A percentile compares a stretch with the other conserved stretches of the same genome.
phyloP scores from a whole-genome alignment of 2,113 vertebrate genomes.

The Galeopterus variegatus region DNA sequence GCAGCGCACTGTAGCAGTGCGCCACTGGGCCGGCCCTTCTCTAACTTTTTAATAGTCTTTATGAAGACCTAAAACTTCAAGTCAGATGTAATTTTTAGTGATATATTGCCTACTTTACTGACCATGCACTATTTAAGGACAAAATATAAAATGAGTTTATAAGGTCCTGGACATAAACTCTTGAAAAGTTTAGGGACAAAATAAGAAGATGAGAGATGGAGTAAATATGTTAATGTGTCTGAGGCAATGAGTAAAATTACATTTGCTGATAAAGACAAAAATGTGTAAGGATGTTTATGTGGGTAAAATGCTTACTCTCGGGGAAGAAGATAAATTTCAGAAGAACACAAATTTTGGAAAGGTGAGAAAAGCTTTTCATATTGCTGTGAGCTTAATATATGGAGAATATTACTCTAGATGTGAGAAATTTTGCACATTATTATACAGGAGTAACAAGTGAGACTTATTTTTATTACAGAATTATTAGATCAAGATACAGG shows the following conservation, averaged over 20 bases:
- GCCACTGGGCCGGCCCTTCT: too few species aligned
- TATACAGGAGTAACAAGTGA: neutral
- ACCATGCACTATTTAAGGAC: neutral
- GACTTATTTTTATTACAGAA: neutral
- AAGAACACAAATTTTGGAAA: too few species aligned
- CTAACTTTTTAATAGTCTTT: slow-evolving; percentile 73
- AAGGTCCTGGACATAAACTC: neutral
- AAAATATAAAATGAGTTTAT: slow-evolving; percentile 70
- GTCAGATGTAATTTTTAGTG: slow-evolving; percentile 67
- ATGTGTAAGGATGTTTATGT: slow-evolving; percentile 21
- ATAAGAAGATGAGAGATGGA: slow-evolving; percentile 7
- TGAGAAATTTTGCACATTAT: neutral
- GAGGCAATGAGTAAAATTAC: neutral
- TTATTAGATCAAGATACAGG: slow-evolving; percentile 30
- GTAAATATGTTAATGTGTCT: neutral
- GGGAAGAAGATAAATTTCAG: slow-evolving; percentile 48
- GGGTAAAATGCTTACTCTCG: neutral
- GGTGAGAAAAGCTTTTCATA: neutral
- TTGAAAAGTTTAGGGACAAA: slow-evolving; percentile 36
- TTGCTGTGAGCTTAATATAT: neutral
- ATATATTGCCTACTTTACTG: slow-evolving; percentile 62
- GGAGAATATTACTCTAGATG: neutral
- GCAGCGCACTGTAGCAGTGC: too few species aligned
- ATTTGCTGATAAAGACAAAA: slow-evolving; percentile 49
- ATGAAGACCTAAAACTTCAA: slow-evolving; percentile 77